Conservation (phyloP, 2,797 vertebrate genomes). For the Acanthurus leucopareius region DNA sequence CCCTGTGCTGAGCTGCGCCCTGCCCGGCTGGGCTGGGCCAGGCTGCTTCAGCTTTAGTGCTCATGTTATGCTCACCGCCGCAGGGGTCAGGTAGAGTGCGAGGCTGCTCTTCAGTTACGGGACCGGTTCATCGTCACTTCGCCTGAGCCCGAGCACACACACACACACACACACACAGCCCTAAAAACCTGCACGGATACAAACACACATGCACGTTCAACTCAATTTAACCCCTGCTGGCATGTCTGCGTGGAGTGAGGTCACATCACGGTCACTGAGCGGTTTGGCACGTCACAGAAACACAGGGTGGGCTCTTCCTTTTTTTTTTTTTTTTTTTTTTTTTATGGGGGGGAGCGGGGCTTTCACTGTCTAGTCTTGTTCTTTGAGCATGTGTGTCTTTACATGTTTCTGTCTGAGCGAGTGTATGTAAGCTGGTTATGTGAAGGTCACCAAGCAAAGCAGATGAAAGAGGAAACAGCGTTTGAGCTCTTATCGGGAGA, state of each 20-base stretch:
- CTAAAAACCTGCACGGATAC: constrained; percentile 3
- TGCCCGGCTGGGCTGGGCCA: constrained; percentile 42
- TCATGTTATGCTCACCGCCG: constrained; percentile 59
- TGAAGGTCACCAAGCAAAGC: constrained; percentile 62
- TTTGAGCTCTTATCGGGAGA: constrained; percentile 49
- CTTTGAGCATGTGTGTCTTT: constrained; percentile 1
- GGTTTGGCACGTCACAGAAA: constrained; percentile 53
- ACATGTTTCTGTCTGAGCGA: constrained; percentile 39
- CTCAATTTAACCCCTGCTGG: constrained; percentile 60
- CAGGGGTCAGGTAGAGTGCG: constrained; percentile 77
- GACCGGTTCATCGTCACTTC: constrained; percentile 52
- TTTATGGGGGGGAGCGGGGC: too few species aligned
- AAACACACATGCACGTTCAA: constrained; percentile 45
- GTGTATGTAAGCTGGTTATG: constrained; percentile 48
- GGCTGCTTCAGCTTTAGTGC: constrained; percentile 64
- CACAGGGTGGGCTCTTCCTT: constrained; percentile 20
- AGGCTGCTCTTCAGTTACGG: constrained; percentile 62
- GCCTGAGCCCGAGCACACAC: constrained; percentile 8
- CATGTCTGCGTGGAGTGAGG: constrained; percentile 62
- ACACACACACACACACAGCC: background rate
- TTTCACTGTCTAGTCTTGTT: constrained; percentile 16
- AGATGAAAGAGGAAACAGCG: constrained; percentile 47
- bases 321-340: background rate
- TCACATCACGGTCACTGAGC: constrained; percentile 80
- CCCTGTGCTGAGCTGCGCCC: constrained; percentile 53